Base-by-base conservation (phyloP, 2,888 invertebrate genomes). In the Spicauda simplicius region DNA sequence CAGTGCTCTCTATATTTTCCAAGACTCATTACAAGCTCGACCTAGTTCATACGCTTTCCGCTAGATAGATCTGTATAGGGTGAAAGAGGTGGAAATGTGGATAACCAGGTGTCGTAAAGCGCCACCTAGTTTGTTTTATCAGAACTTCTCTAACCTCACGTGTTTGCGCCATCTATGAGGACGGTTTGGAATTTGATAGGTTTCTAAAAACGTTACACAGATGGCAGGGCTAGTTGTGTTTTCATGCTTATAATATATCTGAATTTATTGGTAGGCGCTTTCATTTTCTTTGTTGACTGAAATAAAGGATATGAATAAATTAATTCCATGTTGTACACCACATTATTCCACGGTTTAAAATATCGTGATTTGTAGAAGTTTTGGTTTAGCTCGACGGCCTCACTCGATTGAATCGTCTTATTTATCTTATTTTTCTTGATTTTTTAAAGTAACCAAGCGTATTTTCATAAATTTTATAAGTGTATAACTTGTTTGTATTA, bases 71-170 rank as follows among this genome's bases (percentile, higher is more conserved):
- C 52, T 52, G 7, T 19, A 16, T 0, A 55, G 14, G 16, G 16
- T 10, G 16, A n/a, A 30, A 18, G 37, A 12, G 18, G 52, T 50
- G 7, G 12, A 2, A 19, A 7, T 18, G 14, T 41, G 14, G 10
- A 41, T 0, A 14, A 11, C 41, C 14, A n/a, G 45, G 45, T 45
- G 16, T 5, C 10, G 6, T 52, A 7, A 6, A 62, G 54, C 62
- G 62, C 62, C 62, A 62, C 41, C 62, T 58, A 58, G 25, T 45
- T 25, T 19, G 41, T 53, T 62, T 19, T 25, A 11, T 16, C n/a
- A 54, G 54, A 12, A 52, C 60, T 11, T 50, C 37, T 37, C 37
- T 12, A 60, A 61, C 41, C 45, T n/a, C n/a, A 0, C 5, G n/a
- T 16, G 41, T 20, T 11, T 20, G 18, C 62, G 62, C 54, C 41